These are phyloP conservation scores for Heterochromis multidens DNA, from an alignment of 2,113 vertebrate genomes.

Conservation along the genomic window DNA sequence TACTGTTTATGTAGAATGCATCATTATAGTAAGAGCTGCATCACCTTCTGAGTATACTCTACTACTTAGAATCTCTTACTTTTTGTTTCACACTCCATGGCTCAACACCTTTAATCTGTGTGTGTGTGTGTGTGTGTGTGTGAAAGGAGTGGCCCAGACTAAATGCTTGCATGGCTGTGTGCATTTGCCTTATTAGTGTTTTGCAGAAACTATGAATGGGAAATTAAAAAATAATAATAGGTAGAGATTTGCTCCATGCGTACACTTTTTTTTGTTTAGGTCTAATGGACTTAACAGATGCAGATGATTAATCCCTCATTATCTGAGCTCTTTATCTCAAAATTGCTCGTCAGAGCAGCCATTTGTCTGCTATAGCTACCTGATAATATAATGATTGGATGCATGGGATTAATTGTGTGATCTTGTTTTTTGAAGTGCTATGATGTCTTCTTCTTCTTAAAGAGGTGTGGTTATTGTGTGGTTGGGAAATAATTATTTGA, in stretches of 20 bases:
- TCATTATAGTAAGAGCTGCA: conserved; percentile 60
- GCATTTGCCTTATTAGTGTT: conserved; percentile 60
- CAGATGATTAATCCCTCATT: conserved; percentile 71
- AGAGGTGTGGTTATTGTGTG: not conserved
- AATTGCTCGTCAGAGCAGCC: conserved; percentile 58
- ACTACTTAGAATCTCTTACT: conserved; percentile 58
- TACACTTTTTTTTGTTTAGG: conserved; percentile 64
- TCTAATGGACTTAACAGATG: conserved; percentile 61
- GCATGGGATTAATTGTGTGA: conserved; percentile 58
- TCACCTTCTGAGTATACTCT: conserved; percentile 52
- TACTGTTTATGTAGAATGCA: conserved; percentile 11
- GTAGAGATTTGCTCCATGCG: conserved; percentile 62
- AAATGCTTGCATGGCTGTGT: conserved; percentile 19
- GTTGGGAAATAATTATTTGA: not conserved
- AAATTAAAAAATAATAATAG: conserved; percentile 60
- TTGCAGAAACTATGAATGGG: conserved; percentile 39
- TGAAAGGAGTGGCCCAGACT: conserved; percentile 40
- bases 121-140: conserved; percentile 15
- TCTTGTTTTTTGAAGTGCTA: conserved; percentile 43
- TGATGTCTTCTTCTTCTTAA: conserved; percentile 32
- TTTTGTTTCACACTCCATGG: conserved; percentile 66
- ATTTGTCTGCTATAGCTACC: conserved; percentile 66
- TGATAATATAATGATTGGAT: conserved; percentile 42
- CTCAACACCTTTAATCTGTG: conserved; percentile 60
- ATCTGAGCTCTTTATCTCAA: conserved; percentile 69